Evolutionary conservation across 1,140 invertebrate species (phyloP), one percentile per base, ranked within the genome.

Genomic region (Bombus huntii): DNA sequence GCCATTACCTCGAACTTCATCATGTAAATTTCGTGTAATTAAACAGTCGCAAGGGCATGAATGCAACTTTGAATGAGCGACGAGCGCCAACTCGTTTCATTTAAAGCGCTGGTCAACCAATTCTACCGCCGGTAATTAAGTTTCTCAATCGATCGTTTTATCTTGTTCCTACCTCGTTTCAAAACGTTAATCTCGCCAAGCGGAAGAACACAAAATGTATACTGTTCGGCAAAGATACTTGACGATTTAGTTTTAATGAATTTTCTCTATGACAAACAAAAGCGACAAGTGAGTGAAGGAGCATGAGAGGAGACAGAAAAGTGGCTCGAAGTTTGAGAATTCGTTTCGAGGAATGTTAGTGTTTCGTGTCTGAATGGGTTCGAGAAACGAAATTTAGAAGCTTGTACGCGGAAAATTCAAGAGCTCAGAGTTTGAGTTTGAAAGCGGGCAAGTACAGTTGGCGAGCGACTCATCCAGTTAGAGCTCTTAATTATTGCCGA

Each of bases 31-130:
- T 74, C 59, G 18, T n/a, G 62, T 47, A 65, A 76, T 78, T 57
- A 71, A 31, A 34, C 34, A 47, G 77, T 53, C 37, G 81, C 75
- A 31, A 44, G 18, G 53, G 80, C 73, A 85, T 88, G 74, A 77
- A 83, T 87, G 79, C 72, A 85, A 89, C 85, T 88, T 87, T 37
- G 28, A 76, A 71, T 86, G 68, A 87, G 65, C 77, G 81, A 87
- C 76, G 81, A 68, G 72, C 86, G 37, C 70, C 47, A 37, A 42
- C 76, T 76, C 81, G 79, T 83, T 83, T 82, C 82, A 53, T 59
- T 82, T 53, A 65, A 84, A 87, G 65, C 77, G 72, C 75, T 44
- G 57, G 59, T 53, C 12, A 77, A 62, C 85, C 78, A 83, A 82
- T 87, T 79, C 79, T 72, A 73, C 71, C 47, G 72, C 28, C 34